Evolutionary conservation across 2,888 invertebrate genomes (phyloP).

Genomic region (Caenorhabditis sp.): DNA sequence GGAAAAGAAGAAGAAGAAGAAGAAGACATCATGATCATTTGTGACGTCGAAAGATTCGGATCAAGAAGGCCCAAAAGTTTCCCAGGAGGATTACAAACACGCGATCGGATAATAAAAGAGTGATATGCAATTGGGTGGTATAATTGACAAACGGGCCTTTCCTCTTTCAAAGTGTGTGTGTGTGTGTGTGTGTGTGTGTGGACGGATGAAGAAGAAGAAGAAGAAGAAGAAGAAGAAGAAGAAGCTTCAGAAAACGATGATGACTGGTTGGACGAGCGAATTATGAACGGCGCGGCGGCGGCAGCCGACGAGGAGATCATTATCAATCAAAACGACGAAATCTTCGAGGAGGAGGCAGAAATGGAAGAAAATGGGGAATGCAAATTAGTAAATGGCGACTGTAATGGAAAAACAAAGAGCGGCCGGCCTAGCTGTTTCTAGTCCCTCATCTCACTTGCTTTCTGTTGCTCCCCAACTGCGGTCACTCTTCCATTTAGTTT

Average conservation of each 20-base stretch:
- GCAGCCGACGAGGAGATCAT: background rate
- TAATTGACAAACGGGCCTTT: constrained; percentile 30
- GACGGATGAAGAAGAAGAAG: background rate
- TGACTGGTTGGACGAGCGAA: constrained; percentile 3
- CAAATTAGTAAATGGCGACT: too few species aligned
- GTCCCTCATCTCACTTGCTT: too few species aligned
- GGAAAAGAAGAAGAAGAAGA: background rate
- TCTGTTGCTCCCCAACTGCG: too few species aligned
- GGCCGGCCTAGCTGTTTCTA: too few species aligned
- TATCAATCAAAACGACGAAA: constrained; percentile 7
- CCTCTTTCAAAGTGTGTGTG: too few species aligned
- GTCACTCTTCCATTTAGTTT: too few species aligned
- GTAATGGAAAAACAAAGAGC: too few species aligned
- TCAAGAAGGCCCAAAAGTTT: constrained; percentile 1
- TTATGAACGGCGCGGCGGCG: constrained; percentile 3
- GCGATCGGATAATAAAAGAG: constrained; percentile 10
- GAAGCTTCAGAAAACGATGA: background rate
- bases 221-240: background rate
- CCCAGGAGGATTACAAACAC: constrained; percentile 36
- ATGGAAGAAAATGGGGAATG: too few species aligned
- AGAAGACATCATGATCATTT: background rate
- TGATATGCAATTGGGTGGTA: constrained; percentile 53
- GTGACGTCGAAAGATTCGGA: too few species aligned
- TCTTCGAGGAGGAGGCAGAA: constrained; percentile 2
- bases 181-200: background rate